A percentile compares a stretch with the other conserved stretches of the same genome.
Conservation (phyloP, 1,140 invertebrate species). For the Paracyclopina nana region DNA sequence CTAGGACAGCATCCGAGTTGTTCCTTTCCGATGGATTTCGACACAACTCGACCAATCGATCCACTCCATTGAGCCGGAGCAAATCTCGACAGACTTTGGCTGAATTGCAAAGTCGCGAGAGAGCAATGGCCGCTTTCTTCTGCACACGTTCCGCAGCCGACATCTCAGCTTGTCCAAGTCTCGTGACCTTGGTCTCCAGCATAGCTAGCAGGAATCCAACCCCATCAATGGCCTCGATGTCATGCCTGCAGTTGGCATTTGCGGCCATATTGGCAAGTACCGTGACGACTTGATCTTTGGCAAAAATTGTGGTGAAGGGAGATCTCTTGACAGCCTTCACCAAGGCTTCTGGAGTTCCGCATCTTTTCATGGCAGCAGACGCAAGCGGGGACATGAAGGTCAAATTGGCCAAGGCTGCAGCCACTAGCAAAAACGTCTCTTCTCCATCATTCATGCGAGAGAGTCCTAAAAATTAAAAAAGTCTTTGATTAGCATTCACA, state of each 20-base stretch:
- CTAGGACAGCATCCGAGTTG: slow-evolving; percentile 47
- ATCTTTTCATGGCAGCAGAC: slow-evolving; percentile 37
- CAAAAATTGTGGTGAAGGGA: slow-evolving; percentile 31
- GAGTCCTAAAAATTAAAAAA: slow-evolving; percentile 30
- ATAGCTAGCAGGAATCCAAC: slow-evolving; percentile 54
- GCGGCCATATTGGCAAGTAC: slow-evolving; percentile 57
- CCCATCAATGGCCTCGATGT: slow-evolving; percentile 29
- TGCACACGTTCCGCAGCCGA: slow-evolving; percentile 50
- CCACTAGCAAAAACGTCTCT: slow-evolving; percentile 54
- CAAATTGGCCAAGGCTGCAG: slow-evolving; percentile 64
- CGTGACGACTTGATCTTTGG: slow-evolving; percentile 54
- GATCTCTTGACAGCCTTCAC: slow-evolving; percentile 24
- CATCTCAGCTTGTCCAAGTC: slow-evolving; percentile 28
- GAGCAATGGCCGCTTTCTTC: slow-evolving; percentile 60
- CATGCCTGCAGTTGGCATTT: slow-evolving; percentile 35
- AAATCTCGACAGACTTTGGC: slow-evolving; percentile 47
- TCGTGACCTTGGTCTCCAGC: slow-evolving; percentile 36
- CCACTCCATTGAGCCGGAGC: slow-evolving; percentile 49
- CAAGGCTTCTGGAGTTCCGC: slow-evolving; percentile 29
- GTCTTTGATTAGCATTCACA: not conserved
- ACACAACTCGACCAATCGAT: slow-evolving; percentile 47
- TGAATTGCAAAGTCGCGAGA: slow-evolving; percentile 54
- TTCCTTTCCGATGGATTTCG: slow-evolving; percentile 43
- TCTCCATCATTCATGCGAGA: slow-evolving; percentile 41
- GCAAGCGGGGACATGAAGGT: slow-evolving; percentile 51